phyloP scores from a whole-genome alignment of 2,888 invertebrate genomes.

The Drosophila niveifrons region DNA sequence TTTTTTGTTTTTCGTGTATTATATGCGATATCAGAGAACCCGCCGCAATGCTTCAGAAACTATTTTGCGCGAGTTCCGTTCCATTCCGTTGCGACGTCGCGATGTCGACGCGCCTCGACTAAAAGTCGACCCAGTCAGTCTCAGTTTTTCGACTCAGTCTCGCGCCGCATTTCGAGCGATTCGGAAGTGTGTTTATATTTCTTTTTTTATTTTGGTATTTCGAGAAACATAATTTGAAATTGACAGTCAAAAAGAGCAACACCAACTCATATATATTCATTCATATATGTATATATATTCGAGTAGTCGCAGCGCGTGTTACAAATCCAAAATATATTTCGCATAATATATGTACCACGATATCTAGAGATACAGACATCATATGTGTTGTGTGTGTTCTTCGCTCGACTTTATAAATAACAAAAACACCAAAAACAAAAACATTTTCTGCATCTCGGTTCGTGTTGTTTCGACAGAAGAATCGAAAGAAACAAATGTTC shows the following conservation, averaged over 20 bases:
- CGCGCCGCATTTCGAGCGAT: conserved; percentile 81
- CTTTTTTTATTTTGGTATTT: neutral
- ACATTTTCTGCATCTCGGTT: conserved; percentile 30
- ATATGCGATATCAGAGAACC: conserved; percentile 54
- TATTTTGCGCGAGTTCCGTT: conserved; percentile 56
- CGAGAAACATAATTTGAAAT: conserved; percentile 15
- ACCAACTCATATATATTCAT: conserved; percentile 14
- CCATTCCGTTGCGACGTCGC: conserved; percentile 54
- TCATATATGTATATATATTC: conserved; percentile 12
- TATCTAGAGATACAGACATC: conserved; percentile 1
- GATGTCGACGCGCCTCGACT: conserved; percentile 43
- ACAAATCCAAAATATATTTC: conserved; percentile 47
- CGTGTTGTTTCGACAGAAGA: conserved; percentile 35
- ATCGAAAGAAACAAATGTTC: conserved; percentile 9
- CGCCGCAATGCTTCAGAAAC: conserved; percentile 44
- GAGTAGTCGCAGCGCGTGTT: conserved; percentile 61
- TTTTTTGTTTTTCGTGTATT: conserved; percentile 14
- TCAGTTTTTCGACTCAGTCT: conserved; percentile 57
- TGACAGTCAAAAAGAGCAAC: conserved; percentile 4
- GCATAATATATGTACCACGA: conserved; percentile 26
- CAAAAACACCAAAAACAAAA: conserved; percentile 8
- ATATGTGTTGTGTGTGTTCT: neutral
- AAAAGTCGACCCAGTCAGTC: conserved; percentile 67
- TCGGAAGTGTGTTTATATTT: conserved; percentile 75
- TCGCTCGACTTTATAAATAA: conserved; percentile 29